Evolutionary conservation across 2,888 invertebrate genomes (phyloP), one percentile per base, ranked within the genome.

Genomic region (Amblyjoppa proteus): DNA sequence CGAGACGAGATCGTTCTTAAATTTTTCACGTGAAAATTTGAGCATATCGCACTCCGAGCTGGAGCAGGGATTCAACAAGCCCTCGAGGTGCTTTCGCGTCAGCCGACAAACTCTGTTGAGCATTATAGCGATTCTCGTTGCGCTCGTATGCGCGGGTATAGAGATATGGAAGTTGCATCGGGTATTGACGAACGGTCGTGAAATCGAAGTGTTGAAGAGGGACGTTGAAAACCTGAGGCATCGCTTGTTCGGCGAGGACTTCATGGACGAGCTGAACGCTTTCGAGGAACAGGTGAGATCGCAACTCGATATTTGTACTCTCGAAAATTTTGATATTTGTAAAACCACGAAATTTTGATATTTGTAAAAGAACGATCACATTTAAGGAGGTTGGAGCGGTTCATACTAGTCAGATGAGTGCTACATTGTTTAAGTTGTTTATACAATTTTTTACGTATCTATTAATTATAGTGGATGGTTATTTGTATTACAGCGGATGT

Each of bases 231-330:
- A 77, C 2, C 80, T 94, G 61, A 93, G 93, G 71, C 91, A 93
- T 64, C 90, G 91, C 3, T 87, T 93, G 69, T 85, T 92, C n/a
- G 91, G 91, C 53, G 90, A 91, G 66, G 91, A 94, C 76, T 88
- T 93, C 13, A 82, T 93, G 77, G 90, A 93, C 45, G 92, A 92
- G 66, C 82, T 94, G 4, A 92, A 91, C 56, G 91, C 92, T 0
- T 93, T 94, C 83, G 92, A 93, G 84, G 90, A 93, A 85, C 91
- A 92, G 92, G 94, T 94, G 80, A 89, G 88, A 56, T 11, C 20
- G 41, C 38, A 13, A 53, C 56, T 64, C 16, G 13, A 4, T 3
- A 58, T 20, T 71, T 74, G 45, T 49, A 38, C 7, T 49, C n/a
- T 74, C 45, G 20, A 3, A n/a, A 56, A 1, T 34, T 5, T 25